Evolutionary conservation across 2,797 vertebrate species (phyloP).

Genomic region (Hoplostethus mediterraneus): DNA sequence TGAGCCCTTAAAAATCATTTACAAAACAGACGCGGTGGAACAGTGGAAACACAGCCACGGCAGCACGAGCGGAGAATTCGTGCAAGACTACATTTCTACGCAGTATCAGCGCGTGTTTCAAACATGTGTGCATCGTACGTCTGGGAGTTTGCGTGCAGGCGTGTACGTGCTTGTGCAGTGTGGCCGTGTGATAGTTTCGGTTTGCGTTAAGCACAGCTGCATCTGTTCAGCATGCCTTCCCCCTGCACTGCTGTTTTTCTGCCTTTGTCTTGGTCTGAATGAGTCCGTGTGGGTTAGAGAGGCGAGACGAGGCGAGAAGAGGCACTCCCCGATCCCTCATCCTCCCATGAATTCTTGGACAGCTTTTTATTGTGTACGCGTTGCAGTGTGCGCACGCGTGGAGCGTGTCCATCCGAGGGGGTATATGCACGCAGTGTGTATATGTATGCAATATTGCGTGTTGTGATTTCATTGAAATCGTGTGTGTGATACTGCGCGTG

Average conservation of each 20-base stretch:
- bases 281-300: constrained; percentile 28
- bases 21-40: not conserved
- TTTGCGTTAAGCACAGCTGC: constrained; percentile 5
- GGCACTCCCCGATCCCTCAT: constrained; percentile 20
- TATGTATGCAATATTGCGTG: constrained; percentile 8
- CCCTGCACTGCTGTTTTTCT: constrained; percentile 12
- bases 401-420: not conserved
- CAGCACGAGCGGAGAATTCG: not conserved
- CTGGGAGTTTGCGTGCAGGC: constrained; percentile 9
- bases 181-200: not conserved
- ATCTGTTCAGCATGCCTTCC: constrained; percentile 7
- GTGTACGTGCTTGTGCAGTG: constrained; percentile 24
- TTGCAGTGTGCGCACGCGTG: constrained; percentile 24
- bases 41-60: too few relatives aligned
- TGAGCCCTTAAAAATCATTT: constrained; percentile 22
- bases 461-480: not conserved
- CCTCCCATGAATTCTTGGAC: constrained; percentile 10
- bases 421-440: not conserved
- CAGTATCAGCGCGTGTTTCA: not conserved
- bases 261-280: constrained; percentile 39
- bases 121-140: not conserved
- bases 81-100: not conserved
- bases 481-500: not conserved
- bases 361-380: not conserved
- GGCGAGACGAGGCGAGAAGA: constrained; percentile 7